Conservation (phyloP, 2,113 vertebrate species). For the Sphyrna mokarran region DNA sequence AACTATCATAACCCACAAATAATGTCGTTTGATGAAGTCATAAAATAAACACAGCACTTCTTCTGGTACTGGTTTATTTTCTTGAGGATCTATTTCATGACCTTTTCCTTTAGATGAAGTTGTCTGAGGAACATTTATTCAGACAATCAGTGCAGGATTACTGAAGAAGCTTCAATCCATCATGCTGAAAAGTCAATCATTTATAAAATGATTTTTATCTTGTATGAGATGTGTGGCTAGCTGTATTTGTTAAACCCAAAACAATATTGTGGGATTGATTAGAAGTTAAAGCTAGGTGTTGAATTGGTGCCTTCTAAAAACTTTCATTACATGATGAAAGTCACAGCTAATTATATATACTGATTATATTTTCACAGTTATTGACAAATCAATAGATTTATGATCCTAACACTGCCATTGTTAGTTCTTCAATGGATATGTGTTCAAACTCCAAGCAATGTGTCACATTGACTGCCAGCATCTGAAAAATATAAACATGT, state of each 20-base stretch:
- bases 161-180: not conserved
- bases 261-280: not conserved
- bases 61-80: not conserved
- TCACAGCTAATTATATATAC: not conserved
- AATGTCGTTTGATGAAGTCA: not conserved
- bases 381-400: not conserved
- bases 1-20: not conserved
- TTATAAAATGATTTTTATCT: constrained; percentile 8
- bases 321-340: no score
- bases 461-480: not conserved
- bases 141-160: not conserved
- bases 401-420: no score
- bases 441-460: not conserved
- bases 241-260: not conserved
- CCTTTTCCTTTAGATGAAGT: constrained; percentile 22
- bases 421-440: not conserved
- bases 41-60: not conserved
- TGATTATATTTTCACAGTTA: not conserved
- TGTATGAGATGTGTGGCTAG: not conserved
- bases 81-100: constrained; percentile 15
- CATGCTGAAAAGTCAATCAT: constrained; percentile 23
- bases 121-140: not conserved
- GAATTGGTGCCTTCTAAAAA: not conserved
- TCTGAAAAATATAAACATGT: not conserved
- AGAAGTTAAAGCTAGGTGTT: not conserved